Evolutionary conservation across 2,113 vertebrate species (phyloP).

Genomic region (Phalacrocorax brasilianus): DNA sequence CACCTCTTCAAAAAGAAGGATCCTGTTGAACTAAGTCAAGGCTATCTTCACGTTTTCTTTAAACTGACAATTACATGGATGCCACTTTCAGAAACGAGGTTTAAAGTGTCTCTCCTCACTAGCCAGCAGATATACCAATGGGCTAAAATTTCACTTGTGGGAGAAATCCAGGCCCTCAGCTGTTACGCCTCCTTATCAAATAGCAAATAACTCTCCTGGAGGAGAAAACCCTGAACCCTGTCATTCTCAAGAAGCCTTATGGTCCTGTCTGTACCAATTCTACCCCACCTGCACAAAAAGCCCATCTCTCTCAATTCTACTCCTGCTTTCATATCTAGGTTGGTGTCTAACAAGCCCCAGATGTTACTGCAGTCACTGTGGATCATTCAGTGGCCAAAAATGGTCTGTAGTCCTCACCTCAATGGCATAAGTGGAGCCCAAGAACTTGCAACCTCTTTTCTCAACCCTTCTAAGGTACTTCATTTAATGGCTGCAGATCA

Average conservation of each 20-base stretch:
- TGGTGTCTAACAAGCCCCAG: not conserved
- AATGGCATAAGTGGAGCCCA: not conserved
- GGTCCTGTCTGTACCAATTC: accelerated
- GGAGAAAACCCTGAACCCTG: not conserved
- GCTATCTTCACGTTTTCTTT: not conserved
- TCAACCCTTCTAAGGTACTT: not conserved
- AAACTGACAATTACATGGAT: not conserved
- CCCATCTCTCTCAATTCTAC: not conserved
- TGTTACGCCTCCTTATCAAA: not conserved
- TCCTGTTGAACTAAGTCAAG: not conserved
- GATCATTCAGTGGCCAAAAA: not conserved
- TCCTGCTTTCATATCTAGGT: not conserved
- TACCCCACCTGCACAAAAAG: not conserved
- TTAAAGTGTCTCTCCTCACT: not conserved
- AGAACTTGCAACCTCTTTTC: not conserved
- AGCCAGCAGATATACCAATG: not conserved
- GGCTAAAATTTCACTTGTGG: not conserved
- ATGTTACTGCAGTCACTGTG: not conserved
- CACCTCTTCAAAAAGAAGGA: not conserved
- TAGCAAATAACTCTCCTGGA: not conserved
- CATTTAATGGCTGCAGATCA: not conserved
- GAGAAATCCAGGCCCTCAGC: not conserved
- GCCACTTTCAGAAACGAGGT: not conserved
- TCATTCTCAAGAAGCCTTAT: not conserved
- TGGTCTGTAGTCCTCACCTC: accelerated